Evolutionary conservation across 2,888 invertebrate genomes (phyloP), one percentile per base, ranked within the genome.

Genomic region (Caenorhabditis becei): DNA sequence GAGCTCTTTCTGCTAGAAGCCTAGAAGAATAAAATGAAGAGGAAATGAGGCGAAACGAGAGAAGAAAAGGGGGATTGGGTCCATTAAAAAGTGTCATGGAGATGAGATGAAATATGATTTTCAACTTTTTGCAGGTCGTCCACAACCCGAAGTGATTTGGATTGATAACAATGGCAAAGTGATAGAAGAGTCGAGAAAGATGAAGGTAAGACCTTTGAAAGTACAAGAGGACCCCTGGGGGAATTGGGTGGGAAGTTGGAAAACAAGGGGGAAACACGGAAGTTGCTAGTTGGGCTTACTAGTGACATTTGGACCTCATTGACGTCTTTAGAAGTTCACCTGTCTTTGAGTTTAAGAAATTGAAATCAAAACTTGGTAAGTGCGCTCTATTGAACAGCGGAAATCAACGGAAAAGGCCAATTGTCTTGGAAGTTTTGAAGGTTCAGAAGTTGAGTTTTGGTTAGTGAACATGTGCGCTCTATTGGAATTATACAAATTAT

Each of bases 141-240:
- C 87, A 20, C 70, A 82, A 20, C 87, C 87, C 7, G 81, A 70
- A 67, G 86, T 86, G 28, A 77, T 84, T 53, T 87, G 87, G 87
- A 75, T 86, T 53, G 84, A 86, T 62, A 86, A 86, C 62, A 79
- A 85, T 37, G 84, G 83, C 47, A 80, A 86, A 51, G 80, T 80
- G 32, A 84, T 86, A 47, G 84, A 83, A n/a, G 84, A 83, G 20
- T 80, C 75, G 5, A 72, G 83, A 66, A 86, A 86, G 63, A 85
- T 86, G 78, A 86, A 86, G 85, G 85, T 86, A n/a, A 61, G 69
- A n/a, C n/a, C n/a, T n/a, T n/a, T n/a, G 32, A 18, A 54, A n/a
- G 23, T 4, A 8, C 24, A 14, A 14, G 51, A 11, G 3, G 14
- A 10, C 11, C 35, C 35, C 35, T 10, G 35, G 18, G 47, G 47